A percentile compares a stretch with the other conserved stretches of the same genome.
These are phyloP conservation scores for Grammomys surdaster DNA, from an alignment of 2,113 vertebrate species.

Conservation along the genomic window DNA sequence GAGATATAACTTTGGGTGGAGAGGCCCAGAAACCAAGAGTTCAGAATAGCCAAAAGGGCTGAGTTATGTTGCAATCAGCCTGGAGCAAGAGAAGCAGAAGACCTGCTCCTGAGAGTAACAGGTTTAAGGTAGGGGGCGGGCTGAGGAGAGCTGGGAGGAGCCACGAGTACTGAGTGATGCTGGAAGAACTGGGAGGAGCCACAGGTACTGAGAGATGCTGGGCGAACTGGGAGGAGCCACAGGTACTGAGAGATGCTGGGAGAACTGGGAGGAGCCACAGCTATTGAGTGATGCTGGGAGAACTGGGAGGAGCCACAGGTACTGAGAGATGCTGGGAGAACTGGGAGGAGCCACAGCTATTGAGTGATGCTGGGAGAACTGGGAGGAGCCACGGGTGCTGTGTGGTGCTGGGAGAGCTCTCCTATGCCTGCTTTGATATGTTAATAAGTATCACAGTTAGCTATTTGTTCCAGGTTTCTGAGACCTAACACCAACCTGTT, in stretches of 20 bases:
- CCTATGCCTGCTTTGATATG: background rate
- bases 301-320: no score
- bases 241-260: no score
- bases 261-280: no score
- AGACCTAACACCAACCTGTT: background rate
- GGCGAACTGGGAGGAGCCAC: no score
- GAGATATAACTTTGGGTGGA: background rate
- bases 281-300: no score
- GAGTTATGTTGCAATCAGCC: background rate
- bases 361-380: no score
- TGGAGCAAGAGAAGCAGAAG: background rate
- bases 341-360: no score
- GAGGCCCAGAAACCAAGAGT: background rate
- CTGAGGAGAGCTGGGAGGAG: background rate
- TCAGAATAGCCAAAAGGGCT: background rate
- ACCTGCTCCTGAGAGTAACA: background rate
- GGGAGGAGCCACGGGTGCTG: background rate
- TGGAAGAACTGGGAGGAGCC: no score
- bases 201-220: no score
- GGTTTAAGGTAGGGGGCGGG: background rate
- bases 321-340: no score
- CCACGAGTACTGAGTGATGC: no score
- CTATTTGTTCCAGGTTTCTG: background rate
- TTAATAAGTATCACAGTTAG: background rate
- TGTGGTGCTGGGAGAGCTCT: background rate